Conservation (phyloP, 2,797 vertebrate genomes). For the Bradypus variegatus region DNA sequence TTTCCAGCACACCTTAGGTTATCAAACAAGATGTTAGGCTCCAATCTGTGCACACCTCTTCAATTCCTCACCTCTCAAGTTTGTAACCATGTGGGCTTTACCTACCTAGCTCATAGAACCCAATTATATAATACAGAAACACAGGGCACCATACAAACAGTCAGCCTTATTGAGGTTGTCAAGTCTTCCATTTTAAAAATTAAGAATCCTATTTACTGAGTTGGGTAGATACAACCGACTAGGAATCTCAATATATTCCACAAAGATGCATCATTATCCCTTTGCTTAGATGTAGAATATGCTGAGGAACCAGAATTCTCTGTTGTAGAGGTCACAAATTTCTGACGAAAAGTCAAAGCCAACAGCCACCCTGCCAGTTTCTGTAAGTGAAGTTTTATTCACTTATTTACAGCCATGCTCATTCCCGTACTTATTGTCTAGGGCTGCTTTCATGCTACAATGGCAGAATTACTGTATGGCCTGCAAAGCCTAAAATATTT, state of each 20-base stretch:
- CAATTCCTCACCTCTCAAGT: neutral
- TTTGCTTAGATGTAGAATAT: neutral
- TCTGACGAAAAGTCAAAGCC: neutral
- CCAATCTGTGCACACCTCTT: neutral
- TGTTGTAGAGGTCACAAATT: neutral
- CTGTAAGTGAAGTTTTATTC: neutral
- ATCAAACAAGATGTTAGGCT: neutral
- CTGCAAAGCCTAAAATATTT: neutral
- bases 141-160: neutral
- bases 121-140: neutral
- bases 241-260: neutral
- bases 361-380: neutral
- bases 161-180: neutral
- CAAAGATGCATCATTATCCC: neutral
- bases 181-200: neutral
- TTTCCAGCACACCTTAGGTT: neutral
- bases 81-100: neutral
- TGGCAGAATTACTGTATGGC: neutral
- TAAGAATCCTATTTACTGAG: neutral
- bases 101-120: neutral
- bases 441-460: neutral
- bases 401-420: neutral
- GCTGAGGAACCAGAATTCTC: neutral
- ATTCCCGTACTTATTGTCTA: neutral
- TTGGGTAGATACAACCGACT: neutral